Evolutionary conservation across 2,797 vertebrate genomes (phyloP).

Genomic region (Silurus aristotelis): DNA sequence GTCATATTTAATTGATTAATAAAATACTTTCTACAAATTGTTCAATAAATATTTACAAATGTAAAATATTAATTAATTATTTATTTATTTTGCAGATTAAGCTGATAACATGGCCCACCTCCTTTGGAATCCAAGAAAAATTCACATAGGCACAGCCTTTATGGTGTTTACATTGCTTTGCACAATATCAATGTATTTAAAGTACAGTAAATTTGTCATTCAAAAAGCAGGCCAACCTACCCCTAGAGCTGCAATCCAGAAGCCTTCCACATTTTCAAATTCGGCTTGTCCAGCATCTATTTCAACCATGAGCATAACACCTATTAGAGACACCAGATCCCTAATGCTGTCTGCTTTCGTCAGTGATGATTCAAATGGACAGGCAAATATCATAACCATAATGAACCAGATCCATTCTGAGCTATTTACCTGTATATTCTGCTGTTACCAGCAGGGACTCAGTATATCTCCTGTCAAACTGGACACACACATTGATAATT

Average conservation of each 20-base stretch:
- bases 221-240: background rate
- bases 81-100: conserved; percentile 6
- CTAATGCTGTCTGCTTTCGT: conserved; percentile 66
- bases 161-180: conserved; percentile 3
- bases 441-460: conserved; percentile 36
- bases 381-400: conserved; percentile 64
- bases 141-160: background rate
- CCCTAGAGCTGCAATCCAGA: conserved; percentile 14
- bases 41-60: too few species aligned
- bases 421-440: conserved; percentile 63
- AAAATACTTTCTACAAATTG: background rate
- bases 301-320: conserved; percentile 55
- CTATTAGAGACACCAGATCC: conserved; percentile 58
- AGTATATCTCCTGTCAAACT: conserved; percentile 35
- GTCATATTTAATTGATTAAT: background rate
- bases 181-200: background rate
- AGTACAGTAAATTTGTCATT: background rate
- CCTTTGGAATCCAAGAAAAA: conserved; percentile 8
- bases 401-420: conserved; percentile 59
- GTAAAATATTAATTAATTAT: background rate
- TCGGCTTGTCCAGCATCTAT: conserved; percentile 18
- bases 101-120: conserved; percentile 9
- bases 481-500: conserved; percentile 55
- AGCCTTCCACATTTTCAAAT: conserved; percentile 5
- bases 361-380: conserved; percentile 51